Conservation (phyloP, 2,113 vertebrate genomes). For the Ictalurus furcatus region DNA sequence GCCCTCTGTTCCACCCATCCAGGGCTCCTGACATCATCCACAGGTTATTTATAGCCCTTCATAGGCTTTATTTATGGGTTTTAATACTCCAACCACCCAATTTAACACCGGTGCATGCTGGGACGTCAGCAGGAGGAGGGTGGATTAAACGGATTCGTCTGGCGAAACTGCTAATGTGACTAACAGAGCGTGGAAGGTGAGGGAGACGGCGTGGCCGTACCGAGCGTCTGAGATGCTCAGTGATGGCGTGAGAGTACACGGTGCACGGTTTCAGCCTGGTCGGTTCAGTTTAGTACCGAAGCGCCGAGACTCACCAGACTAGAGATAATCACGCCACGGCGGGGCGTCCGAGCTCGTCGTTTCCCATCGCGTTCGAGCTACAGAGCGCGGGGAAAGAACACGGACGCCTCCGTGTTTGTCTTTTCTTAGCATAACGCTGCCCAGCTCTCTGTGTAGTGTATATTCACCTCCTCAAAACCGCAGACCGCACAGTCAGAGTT, state of each 20-base stretch:
- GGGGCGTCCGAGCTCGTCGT: not conserved
- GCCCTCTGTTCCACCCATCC: conserved; percentile 53
- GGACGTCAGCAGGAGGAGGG: not conserved
- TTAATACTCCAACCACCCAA: conserved; percentile 16
- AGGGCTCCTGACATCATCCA: conserved; percentile 27
- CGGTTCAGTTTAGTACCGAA: not conserved
- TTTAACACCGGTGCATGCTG: conserved; percentile 7
- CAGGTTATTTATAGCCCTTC: conserved; percentile 14
- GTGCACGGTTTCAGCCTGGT: not conserved
- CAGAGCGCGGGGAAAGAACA: not conserved
- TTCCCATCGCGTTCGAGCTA: not conserved
- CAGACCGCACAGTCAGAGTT: no score
- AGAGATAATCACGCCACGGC: not conserved
- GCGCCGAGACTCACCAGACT: not conserved
- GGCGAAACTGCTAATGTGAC: not conserved
- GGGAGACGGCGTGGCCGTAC: not conserved
- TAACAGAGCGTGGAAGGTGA: not conserved
- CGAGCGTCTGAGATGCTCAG: not conserved
- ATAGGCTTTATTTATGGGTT: conserved; percentile 1
- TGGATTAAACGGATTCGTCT: not conserved
- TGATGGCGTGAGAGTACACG: not conserved
- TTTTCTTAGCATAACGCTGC: no score
- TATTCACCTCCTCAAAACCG: no score
- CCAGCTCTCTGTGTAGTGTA: no score
- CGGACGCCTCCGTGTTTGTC: not conserved